These are phyloP conservation scores for Leptinotarsa lineolata DNA, from an alignment of 1,140 invertebrate species.

Conservation along the genomic window DNA sequence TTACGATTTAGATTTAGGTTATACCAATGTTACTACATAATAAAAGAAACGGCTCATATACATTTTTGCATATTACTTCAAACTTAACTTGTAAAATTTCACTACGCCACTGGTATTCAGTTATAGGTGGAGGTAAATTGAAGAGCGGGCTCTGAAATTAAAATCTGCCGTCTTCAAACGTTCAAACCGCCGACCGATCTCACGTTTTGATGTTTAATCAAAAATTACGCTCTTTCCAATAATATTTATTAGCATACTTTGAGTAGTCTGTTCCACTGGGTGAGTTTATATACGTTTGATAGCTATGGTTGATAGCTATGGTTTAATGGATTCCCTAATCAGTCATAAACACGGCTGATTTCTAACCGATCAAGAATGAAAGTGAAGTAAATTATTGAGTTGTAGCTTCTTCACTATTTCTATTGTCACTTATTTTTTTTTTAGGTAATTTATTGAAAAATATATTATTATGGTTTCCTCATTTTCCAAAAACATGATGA, in stretches of 20 bases:
- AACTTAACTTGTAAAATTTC: no score
- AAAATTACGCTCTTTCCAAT: constrained; percentile 18
- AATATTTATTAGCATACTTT: constrained; percentile 15
- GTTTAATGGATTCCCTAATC: not conserved
- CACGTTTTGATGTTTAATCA: constrained; percentile 14
- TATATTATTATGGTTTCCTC: no score
- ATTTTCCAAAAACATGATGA: no score
- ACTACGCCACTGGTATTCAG: not conserved
- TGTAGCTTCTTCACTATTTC: not conserved
- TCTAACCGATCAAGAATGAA: not conserved
- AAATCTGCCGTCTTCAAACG: constrained; percentile 11
- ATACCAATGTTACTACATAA: no score
- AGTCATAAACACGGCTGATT: not conserved
- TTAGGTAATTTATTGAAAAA: no score
- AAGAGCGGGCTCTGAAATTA: constrained; percentile 13
- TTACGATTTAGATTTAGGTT: no score
- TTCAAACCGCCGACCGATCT: constrained; percentile 9
- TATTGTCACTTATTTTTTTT: not conserved
- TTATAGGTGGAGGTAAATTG: constrained; percentile 1
- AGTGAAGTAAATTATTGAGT: not conserved
- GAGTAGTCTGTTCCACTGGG: not conserved
- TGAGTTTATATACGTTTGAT: not conserved
- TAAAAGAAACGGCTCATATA: no score
- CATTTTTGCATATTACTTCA: no score
- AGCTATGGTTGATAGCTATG: no score